Conservation (phyloP, 2,888 invertebrate genomes). For the Cephus sareptanus region DNA sequence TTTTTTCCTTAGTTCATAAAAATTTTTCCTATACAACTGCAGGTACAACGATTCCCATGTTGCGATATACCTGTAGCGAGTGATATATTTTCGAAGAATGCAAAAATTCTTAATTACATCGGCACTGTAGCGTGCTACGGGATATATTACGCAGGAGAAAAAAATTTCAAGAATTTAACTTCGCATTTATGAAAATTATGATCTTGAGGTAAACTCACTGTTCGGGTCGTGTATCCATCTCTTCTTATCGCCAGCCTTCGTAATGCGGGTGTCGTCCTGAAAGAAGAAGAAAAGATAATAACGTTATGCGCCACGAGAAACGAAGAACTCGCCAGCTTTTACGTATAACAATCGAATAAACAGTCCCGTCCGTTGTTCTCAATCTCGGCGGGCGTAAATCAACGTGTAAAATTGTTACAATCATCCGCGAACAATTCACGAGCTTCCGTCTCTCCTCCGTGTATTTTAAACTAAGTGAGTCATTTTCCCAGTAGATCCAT, state of each 20-base stretch:
- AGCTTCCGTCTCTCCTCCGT: not conserved
- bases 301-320: not conserved
- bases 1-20: too few species aligned
- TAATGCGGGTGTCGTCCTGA: conserved; percentile 69
- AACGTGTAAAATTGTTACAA: not conserved
- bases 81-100: too few species aligned
- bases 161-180: not conserved
- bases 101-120: too few species aligned
- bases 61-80: too few species aligned
- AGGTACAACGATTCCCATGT: too few species aligned
- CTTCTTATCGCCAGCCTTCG: conserved; percentile 75
- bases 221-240: conserved; percentile 83
- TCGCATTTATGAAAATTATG: not conserved
- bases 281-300: conserved; percentile 41
- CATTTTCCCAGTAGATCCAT: not conserved
- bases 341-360: not conserved
- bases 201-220: conserved; percentile 70
- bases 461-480: not conserved
- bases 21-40: too few species aligned
- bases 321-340: not conserved
- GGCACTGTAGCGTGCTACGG: not conserved
- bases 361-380: not conserved
- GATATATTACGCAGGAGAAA: not conserved
- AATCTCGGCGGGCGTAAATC: not conserved
- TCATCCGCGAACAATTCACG: not conserved